These are phyloP conservation scores for Metalampra italica DNA, from an alignment of 2,888 invertebrate genomes.

Conservation along the genomic window DNA sequence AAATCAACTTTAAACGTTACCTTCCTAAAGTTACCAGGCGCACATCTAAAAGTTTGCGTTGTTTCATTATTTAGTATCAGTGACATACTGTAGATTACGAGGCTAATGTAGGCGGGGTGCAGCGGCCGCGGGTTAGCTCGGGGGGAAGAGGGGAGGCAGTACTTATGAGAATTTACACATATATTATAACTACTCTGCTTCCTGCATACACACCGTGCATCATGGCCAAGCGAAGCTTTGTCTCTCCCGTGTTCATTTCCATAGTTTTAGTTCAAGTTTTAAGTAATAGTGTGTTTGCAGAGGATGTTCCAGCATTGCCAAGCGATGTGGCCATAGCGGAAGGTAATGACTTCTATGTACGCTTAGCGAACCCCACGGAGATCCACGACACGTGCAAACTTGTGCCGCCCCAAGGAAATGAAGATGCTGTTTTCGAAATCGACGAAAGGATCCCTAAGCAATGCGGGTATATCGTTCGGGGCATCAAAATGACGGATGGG, in stretches of 20 bases:
- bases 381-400: conserved; percentile 43
- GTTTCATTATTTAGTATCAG: too few relatives aligned
- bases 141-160: too few relatives aligned
- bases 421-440: conserved; percentile 15
- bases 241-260: too few relatives aligned
- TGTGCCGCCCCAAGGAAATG: conserved; percentile 28
- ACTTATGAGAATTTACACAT: too few relatives aligned
- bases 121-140: not conserved
- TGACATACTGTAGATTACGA: too few relatives aligned
- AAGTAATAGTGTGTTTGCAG: conserved; percentile 29
- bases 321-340: conserved; percentile 30
- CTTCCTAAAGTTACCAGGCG: too few relatives aligned
- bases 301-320: conserved; percentile 35
- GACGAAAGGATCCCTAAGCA: conserved; percentile 26
- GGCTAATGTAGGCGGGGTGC: too few relatives aligned
- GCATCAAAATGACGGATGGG: conserved; percentile 24
- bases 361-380: conserved; percentile 33
- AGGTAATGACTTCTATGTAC: conserved; percentile 45
- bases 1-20: not conserved
- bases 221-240: too few relatives aligned
- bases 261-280: not conserved
- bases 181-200: too few relatives aligned
- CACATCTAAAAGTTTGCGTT: too few relatives aligned
- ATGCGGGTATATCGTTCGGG: conserved; percentile 45
- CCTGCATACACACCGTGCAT: too few relatives aligned